Evolutionary conservation across 1,140 invertebrate genomes (phyloP), one percentile per base, ranked within the genome.

Genomic region (Temnothorax nylanderi): DNA sequence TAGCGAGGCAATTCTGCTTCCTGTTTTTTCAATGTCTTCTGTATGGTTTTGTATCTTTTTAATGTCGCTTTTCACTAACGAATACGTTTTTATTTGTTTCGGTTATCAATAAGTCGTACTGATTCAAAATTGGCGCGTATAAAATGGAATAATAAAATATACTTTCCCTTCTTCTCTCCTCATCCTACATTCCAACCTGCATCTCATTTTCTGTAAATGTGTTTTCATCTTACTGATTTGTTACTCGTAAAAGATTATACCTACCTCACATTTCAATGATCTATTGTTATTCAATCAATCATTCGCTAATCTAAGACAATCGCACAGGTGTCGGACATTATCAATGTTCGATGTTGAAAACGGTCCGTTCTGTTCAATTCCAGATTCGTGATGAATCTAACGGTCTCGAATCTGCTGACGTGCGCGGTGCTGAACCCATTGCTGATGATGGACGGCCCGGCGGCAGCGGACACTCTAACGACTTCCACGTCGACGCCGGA

Each of bases 341-440:
- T 67, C 49, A 72, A 71, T 16, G 8, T 71, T 60, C 32, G 41
- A 84, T 69, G 21, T 60, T 75, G 69, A 84, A 60, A 18, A 34
- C 54, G 41, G 11, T 7, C 8, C 62, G 51, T 7, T 62, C 3
- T 74, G 26, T 84, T 75, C 51, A 21, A 34, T 94, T 94, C 0
- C 95, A 97, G 97, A 94, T 97, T 97, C 93, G 96, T 97, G 32
- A 96, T 97, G 90, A 97, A 97, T 92, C 95, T 97, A 65, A 95
- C 97, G 5, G 94, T 96, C 8, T 97, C 97, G 76, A 97, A 97
- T 93, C 93, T 97, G 44, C 91, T 97, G 60, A 96, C 96, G 37
- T 96, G 96, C n/a, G 89, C 96, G 10, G 91, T 97, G 16, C 94
- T 97, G 41, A 96, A 97, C 85, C 96, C 96, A 0, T 94, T 97